Base-by-base conservation (phyloP, 2,888 invertebrate genomes). In the Sesamia inferens region DNA sequence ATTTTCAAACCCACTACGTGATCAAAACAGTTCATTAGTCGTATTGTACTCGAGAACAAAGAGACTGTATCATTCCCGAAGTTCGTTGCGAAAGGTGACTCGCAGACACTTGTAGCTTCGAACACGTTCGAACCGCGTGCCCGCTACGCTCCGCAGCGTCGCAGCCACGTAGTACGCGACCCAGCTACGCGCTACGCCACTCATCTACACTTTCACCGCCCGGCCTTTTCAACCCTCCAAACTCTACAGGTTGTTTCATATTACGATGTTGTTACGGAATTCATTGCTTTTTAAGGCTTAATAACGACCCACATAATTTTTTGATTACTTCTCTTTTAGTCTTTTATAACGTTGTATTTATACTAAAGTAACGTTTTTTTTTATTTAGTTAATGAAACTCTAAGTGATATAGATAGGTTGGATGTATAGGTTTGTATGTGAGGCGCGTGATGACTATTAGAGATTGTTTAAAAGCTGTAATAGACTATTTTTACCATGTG, bases 81-180 rank as follows among this genome's bases (percentile, higher is more conserved):
- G 54, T 55, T 71, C 22, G 22, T 48, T 48, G 54, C 31, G 54
- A 66, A 59, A 65, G 64, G 71, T 63, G n/a, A 48, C 62, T 59
- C 61, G 67, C 68, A 74, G 74, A 78, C 87, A 86, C 87, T 84
- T 86, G 87, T 85, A 82, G 82, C 78, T 67, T 55, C 74, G 24
- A 66, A 62, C 67, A 83, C 67, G 59, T 59, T 74, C 62, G 54
- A 69, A 55, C 67, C 51, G 73, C 67, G 55, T 73, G 47, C 59
- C 51, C 74, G 74, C 79, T 83, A 83, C 73, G 57, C 59, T 78
- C 54, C 63, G 66, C 67, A 55, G 55, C 55, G 55, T 44, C 70
- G 71, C 64, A 78, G 67, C 78, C 19, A 57, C 64, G 64, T 71
- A 54, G 68, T 68, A 70, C 78, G 58, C 66, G 42, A 31, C 66